Percentiles rank a stretch among this genome's conserved stretches.
Conservation (phyloP, 1,140 invertebrate species). For the Neodiprion virginianus region DNA sequence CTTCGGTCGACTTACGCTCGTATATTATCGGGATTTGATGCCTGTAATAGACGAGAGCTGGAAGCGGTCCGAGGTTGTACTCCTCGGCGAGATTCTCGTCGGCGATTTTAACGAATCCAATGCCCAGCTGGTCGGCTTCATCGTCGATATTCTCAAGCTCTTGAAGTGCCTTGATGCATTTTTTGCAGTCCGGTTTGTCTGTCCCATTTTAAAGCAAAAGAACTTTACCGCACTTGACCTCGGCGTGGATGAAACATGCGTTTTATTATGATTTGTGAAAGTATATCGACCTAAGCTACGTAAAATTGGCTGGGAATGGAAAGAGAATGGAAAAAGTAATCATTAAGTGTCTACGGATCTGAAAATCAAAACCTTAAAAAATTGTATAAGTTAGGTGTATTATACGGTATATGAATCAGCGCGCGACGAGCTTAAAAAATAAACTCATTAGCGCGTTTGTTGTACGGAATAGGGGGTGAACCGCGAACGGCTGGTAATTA, state of each 20-base stretch:
- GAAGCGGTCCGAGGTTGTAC: slow-evolving; percentile 88
- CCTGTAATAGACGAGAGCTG: slow-evolving; percentile 91
- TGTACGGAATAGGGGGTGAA: too few relatives aligned
- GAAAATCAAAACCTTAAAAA: too few relatives aligned
- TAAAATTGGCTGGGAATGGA: too few relatives aligned
- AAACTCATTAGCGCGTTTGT: too few relatives aligned
- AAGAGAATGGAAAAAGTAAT: too few relatives aligned
- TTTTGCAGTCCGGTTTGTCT: slow-evolving; percentile 94
- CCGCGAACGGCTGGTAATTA: not conserved
- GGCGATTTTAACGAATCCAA: slow-evolving; percentile 94
- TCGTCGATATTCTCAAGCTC: slow-evolving; percentile 95
- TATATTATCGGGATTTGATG: slow-evolving; percentile 95
- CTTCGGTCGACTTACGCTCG: slow-evolving; percentile 73
- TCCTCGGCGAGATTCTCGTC: slow-evolving; percentile 91
- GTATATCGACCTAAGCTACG: not conserved
- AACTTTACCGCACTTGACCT: slow-evolving; percentile 15
- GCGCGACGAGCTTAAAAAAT: too few relatives aligned
- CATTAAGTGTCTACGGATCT: too few relatives aligned
- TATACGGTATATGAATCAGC: too few relatives aligned
- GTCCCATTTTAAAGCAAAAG: slow-evolving; percentile 59
- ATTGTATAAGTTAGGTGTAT: too few relatives aligned
- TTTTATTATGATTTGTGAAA: slow-evolving; percentile 15
- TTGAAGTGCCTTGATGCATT: slow-evolving; percentile 86
- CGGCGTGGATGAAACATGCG: not conserved
- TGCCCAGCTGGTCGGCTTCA: slow-evolving; percentile 93